These are phyloP conservation scores for Melanotaenia parkinsoni DNA, from an alignment of 2,797 vertebrate genomes.

Conservation along the genomic window DNA sequence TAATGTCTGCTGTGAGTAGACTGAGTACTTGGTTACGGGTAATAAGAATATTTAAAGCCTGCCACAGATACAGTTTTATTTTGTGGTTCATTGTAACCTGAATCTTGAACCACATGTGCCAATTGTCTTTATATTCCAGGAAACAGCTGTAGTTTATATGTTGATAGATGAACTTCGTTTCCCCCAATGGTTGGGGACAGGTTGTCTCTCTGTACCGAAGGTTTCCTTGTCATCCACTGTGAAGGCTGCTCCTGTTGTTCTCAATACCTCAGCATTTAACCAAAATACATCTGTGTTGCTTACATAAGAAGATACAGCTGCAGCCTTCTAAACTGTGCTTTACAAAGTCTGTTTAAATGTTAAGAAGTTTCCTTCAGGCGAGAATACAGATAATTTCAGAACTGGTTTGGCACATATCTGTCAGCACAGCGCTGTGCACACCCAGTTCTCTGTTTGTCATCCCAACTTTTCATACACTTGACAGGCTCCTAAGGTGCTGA, in stretches of 20 bases:
- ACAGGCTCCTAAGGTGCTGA: background rate
- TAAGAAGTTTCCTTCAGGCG: constrained; percentile 13
- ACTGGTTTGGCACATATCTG: constrained; percentile 32
- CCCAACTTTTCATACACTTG: background rate
- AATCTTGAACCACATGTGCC: background rate
- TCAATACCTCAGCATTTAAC: constrained; percentile 6
- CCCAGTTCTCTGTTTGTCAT: background rate
- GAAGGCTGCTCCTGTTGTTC: background rate
- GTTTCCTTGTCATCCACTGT: background rate
- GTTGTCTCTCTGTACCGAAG: background rate
- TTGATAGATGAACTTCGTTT: background rate
- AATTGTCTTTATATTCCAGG: constrained; percentile 1
- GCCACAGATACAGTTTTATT: constrained; percentile 13
- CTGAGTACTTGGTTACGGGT: background rate
- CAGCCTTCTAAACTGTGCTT: constrained; percentile 1
- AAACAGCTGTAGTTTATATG: constrained; percentile 10
- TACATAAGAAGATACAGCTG: background rate
- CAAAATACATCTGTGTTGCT: background rate
- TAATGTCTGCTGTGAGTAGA: background rate
- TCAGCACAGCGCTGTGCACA: background rate
- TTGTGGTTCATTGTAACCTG: constrained; percentile 10
- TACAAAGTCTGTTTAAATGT: background rate
- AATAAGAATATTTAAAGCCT: background rate
- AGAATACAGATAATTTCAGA: constrained; percentile 33
- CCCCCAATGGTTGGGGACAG: constrained; percentile 7